Evolutionary conservation across 1,140 invertebrate genomes (phyloP), one percentile per base, ranked within the genome.

Genomic region (Calephelis nemesis): DNA sequence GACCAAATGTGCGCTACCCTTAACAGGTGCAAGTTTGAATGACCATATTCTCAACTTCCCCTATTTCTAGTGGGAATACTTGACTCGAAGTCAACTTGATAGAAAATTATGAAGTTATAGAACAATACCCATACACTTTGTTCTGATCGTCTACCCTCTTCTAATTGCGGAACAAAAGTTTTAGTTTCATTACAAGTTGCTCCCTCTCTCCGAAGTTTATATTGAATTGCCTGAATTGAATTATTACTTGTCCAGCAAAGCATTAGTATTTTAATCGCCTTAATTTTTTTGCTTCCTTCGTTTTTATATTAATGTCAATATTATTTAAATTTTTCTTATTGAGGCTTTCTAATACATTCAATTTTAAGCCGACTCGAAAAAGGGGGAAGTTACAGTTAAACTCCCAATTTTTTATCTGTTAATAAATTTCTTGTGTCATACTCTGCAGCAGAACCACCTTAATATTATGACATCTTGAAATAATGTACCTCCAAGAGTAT

Each of bases 161-260:
- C 42, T 45, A 45, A 45, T 45, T 45, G 42, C 42, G 42, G 42
- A 45, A 40, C 19, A 11, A 40, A 60, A 62, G 19, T 62, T 62
- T 62, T 62, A 62, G 58, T 62, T 62, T 62, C 58, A 62, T 62
- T 62, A 62, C 40, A 62, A 62, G 13, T 62, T 62, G 30, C 19
- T 39, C 40, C 54, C 6, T 45, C 42, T 45, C 42, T 45, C 42
- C 6, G 7, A 6, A 62, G 58, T 10, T 40, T 39, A 7, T 15
- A 62, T 40, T 62, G 19, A 62, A 62, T 63, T 13, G 42, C 13
- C 13, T 9, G 8, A 54, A 54, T 9, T 42, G 62, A 42, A 48
- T 63, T 63, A 63, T 48, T 47, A n/a, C 15, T 63, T 15, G 62
- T 47, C 48, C n/a, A 19, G n/a, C n/a, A 39, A 12, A 12, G 13